phyloP scores from a whole-genome alignment of 2,113 vertebrate species.

The Accipiter cooperii region DNA sequence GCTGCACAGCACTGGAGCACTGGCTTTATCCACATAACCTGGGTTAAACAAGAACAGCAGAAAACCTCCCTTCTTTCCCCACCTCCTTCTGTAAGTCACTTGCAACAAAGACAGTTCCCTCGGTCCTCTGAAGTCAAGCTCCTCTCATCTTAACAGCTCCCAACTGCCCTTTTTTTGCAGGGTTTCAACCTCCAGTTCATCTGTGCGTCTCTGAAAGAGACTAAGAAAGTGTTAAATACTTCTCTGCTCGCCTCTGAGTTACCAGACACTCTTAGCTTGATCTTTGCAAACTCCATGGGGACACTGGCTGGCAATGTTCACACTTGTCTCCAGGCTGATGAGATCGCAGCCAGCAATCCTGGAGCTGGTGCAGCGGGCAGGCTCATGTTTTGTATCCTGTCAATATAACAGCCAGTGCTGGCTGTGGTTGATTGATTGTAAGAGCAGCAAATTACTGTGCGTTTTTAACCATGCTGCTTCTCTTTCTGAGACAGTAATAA shows the following conservation, averaged over 20 bases:
- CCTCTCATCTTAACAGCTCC: neutral
- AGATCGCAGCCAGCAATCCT: neutral
- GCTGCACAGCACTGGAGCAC: neutral
- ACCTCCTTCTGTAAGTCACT: neutral
- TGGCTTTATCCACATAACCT: neutral
- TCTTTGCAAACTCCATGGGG: neutral
- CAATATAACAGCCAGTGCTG: neutral
- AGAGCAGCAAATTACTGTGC: conserved; percentile 16
- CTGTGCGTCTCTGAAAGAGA: neutral
- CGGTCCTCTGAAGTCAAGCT: neutral
- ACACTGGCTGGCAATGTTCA: neutral
- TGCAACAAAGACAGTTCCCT: neutral
- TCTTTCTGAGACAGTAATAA: neutral
- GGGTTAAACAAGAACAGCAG: neutral
- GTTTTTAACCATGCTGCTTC: neutral
- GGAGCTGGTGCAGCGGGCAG: neutral
- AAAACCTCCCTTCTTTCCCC: neutral
- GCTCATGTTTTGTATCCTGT: neutral
- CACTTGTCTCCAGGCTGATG: neutral
- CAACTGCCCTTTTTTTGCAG: neutral
- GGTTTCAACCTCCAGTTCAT: neutral
- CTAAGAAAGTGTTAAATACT: neutral
- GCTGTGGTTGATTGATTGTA: neutral
- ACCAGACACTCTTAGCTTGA: neutral
- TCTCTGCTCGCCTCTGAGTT: neutral